Percentiles rank a stretch among this genome's conserved stretches.
Evolutionary conservation across 1,140 invertebrate genomes (phyloP).

Genomic region (Choristoneura fumiferana): DNA sequence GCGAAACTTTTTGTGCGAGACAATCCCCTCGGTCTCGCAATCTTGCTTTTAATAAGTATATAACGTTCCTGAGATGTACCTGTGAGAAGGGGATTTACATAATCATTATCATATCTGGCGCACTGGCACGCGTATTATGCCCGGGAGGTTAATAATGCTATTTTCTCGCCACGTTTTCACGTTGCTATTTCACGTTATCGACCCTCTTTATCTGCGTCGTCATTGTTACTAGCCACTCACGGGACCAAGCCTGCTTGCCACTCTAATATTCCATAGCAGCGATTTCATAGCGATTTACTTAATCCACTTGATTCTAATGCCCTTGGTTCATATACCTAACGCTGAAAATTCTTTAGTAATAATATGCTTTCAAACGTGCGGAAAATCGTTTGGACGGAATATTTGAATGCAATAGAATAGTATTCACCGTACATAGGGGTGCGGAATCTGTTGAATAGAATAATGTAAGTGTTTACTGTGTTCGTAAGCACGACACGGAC

Average conservation of each 20-base stretch:
- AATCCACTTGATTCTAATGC: conserved; percentile 9
- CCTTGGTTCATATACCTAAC: conserved; percentile 1
- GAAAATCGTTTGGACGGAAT: not conserved
- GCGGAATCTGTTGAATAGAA: conserved; percentile 12
- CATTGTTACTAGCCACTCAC: conserved; percentile 76
- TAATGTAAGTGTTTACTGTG: conserved; percentile 29
- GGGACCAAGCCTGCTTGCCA: conserved; percentile 54
- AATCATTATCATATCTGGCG: conserved; percentile 79
- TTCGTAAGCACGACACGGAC: conserved; percentile 32
- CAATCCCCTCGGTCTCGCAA: conserved; percentile 67
- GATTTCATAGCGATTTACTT: conserved; percentile 17
- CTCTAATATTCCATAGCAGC: conserved; percentile 37
- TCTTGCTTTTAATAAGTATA: conserved; percentile 78
- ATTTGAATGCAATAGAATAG: conserved; percentile 13
- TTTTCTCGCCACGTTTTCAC: conserved; percentile 79
- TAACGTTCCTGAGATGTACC: conserved; percentile 75
- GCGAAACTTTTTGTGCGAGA: conserved; percentile 61
- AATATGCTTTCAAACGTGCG: not conserved
- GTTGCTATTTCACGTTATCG: conserved; percentile 78
- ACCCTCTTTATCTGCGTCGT: conserved; percentile 77
- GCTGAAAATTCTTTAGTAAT: conserved; percentile 7
- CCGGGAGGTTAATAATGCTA: conserved; percentile 79
- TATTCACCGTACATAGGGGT: not conserved
- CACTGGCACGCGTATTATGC: conserved; percentile 76
- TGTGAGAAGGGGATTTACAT: conserved; percentile 75